Base-by-base conservation (phyloP, 2,797 vertebrate genomes). In the Acipenser oxyrinchus region DNA sequence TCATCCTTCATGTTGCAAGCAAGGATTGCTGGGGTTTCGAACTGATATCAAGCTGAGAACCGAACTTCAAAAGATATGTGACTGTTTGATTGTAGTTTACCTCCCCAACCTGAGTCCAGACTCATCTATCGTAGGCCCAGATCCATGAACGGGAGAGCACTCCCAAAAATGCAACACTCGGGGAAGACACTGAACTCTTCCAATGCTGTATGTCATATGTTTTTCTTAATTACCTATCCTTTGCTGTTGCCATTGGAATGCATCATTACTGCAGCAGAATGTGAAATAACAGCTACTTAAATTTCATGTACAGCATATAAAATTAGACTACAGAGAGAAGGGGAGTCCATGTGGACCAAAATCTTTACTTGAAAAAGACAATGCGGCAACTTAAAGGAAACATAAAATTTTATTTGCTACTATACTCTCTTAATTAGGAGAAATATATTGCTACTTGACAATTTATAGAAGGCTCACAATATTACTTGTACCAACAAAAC, bases 371-470 rank as follows among this genome's bases (percentile, higher is more conserved):
- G 5, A n/a, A 55, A 55, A 55, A 10, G n/a, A 55, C 53, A 10
- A 55, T 10, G 53, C n/a, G n/a, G 53, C 53, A 55, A 55, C 53
- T 55, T 55, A 55, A 55, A 55, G 53, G 53, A 55, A 55, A 55
- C 53, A 55, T 55, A 55, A 55, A 9, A 55, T 3, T 55, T 62
- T 62, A 37, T 18, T 48, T 62, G 60, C 60, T 48, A 48, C 11
- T 23, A 37, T 48, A 9, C 13, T 62, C 60, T 18, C 18, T 15
- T 62, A 37, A 37, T 62, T 55, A 10, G 18, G 7, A 7, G 37
- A 11, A 62, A 10, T 62, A 62, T 37, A 62, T 62, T 23, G 15
- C 48, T 62, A 23, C 18, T 62, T 62, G 7, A 23, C 60, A 48
- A 62, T 23, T 13, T 13, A 62, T 48, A 62, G 10, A 37, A 18